These are phyloP conservation scores for Petrophora chlorosata DNA, from an alignment of 2,888 invertebrate genomes.

Conservation along the genomic window DNA sequence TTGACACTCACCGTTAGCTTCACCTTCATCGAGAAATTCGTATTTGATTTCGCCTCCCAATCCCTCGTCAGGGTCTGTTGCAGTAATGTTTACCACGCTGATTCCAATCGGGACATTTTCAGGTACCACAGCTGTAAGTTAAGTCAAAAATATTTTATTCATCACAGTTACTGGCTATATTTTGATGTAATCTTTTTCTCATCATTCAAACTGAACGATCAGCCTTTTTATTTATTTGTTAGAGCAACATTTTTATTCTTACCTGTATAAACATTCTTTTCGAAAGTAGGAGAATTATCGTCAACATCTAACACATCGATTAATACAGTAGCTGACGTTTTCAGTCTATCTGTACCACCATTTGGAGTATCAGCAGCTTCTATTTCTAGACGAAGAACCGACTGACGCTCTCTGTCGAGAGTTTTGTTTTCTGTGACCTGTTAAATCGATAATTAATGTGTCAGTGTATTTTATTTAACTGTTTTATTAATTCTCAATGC, in stretches of 20 bases:
- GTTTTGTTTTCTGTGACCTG: slow-evolving; percentile 85
- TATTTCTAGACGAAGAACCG: slow-evolving; percentile 87
- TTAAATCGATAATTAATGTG: not conserved
- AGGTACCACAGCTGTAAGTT: slow-evolving; percentile 86
- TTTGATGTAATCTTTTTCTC: too few species aligned
- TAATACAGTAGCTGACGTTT: slow-evolving; percentile 85
- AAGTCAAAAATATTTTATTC: too few species aligned
- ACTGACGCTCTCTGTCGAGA: slow-evolving; percentile 89
- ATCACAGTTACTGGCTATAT: too few species aligned
- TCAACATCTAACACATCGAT: slow-evolving; percentile 91
- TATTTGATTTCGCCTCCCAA: slow-evolving; percentile 88
- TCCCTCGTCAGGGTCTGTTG: slow-evolving; percentile 90
- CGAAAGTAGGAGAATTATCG: slow-evolving; percentile 89
- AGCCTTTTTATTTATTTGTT: not conserved
- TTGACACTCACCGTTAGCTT: slow-evolving; percentile 84
- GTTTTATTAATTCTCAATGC: too few species aligned
- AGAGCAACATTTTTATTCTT: too few species aligned
- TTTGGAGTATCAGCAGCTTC: slow-evolving; percentile 90
- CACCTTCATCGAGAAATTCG: slow-evolving; percentile 89
- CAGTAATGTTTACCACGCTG: slow-evolving; percentile 87
- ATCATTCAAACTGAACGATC: too few species aligned
- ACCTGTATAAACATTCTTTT: slow-evolving; percentile 84
- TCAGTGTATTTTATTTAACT: too few species aligned
- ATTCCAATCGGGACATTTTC: slow-evolving; percentile 88
- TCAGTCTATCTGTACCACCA: slow-evolving; percentile 87